These are phyloP conservation scores for Poecilobothrus nobilitatus DNA, from an alignment of 2,888 invertebrate species.

Conservation along the genomic window DNA sequence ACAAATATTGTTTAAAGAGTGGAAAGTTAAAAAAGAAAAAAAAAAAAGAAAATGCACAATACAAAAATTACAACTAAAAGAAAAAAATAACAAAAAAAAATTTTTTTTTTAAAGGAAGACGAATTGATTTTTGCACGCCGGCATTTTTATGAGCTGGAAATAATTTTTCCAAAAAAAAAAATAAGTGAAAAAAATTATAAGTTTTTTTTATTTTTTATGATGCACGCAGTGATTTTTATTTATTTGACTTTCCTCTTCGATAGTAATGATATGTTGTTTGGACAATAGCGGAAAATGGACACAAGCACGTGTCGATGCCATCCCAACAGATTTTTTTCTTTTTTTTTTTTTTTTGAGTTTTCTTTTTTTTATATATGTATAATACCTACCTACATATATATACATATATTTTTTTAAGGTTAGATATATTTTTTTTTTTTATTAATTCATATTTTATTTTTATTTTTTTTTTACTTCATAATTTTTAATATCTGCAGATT, in stretches of 20 bases:
- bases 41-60: too few relatives aligned
- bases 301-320: constrained; percentile 22
- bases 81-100: too few relatives aligned
- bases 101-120: constrained; percentile 4
- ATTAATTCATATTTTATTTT: neutral
- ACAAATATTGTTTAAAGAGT: neutral
- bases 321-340: constrained; percentile 17
- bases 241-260: neutral
- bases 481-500: too few relatives aligned
- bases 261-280: neutral
- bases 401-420: neutral
- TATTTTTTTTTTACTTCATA: neutral
- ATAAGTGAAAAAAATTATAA: neutral
- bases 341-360: neutral
- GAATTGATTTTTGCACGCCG: constrained; percentile 22
- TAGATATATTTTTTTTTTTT: neutral
- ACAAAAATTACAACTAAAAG: too few relatives aligned
- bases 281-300: constrained; percentile 12
- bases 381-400: too few relatives aligned
- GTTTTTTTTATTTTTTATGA: constrained; percentile 9
- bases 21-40: too few relatives aligned
- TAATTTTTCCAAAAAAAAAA: constrained; percentile 19
- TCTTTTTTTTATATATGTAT: too few relatives aligned
- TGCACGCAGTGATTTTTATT: constrained; percentile 13
- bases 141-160: constrained; percentile 24